Conservation (phyloP, 2,113 vertebrate genomes). For the Petaurus breviceps region DNA sequence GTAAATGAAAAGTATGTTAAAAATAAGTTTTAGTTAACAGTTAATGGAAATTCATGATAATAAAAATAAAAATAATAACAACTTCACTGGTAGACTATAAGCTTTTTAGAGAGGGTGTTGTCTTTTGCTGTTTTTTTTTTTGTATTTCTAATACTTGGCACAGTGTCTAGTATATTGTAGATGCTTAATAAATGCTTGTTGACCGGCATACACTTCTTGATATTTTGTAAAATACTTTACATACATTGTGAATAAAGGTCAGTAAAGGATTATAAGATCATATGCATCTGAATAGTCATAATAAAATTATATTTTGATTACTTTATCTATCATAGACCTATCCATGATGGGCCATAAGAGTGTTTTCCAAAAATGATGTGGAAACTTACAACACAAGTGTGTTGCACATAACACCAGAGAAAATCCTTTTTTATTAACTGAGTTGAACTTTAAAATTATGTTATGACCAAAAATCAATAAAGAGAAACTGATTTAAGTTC, state of each 20-base stretch:
- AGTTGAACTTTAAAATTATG: conserved; percentile 93
- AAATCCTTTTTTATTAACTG: conserved; percentile 92
- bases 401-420: conserved; percentile 80
- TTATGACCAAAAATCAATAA: conserved; percentile 93
- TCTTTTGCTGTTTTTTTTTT: background rate
- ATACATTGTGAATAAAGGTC: background rate
- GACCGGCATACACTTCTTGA: background rate
- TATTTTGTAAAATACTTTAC: background rate
- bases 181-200: background rate
- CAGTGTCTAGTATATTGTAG: background rate
- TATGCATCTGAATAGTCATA: conserved; percentile 61
- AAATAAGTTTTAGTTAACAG: background rate
- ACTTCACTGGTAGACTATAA: background rate
- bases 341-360: conserved; percentile 48
- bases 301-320: conserved; percentile 63
- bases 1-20: background rate
- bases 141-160: background rate
- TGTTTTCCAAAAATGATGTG: conserved; percentile 74
- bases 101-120: background rate
- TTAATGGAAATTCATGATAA: background rate
- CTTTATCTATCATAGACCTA: conserved; percentile 64
- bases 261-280: conserved; percentile 59
- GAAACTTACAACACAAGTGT: conserved; percentile 82
- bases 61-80: background rate
- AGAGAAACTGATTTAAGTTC: conserved; percentile 93